Evolutionary conservation across 2,113 vertebrate species (phyloP).

Genomic region (Paracanthobrama guichenoti): DNA sequence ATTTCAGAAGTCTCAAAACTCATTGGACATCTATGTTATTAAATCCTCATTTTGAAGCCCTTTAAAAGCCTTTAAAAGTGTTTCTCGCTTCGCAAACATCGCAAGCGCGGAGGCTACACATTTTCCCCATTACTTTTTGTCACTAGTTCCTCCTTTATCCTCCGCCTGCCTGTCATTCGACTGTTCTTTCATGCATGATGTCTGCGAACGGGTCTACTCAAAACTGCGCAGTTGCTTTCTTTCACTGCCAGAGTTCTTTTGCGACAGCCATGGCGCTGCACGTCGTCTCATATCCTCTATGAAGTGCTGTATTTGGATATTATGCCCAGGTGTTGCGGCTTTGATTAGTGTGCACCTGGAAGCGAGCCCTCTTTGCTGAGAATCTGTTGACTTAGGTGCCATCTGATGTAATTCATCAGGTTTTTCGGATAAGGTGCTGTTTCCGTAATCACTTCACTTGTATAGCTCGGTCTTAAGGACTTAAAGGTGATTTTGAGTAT

Average conservation of each 20-base stretch:
- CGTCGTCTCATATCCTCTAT: slow-evolving; percentile 35
- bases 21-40: slow-evolving; percentile 1
- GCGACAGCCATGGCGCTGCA: background rate
- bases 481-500: slow-evolving; percentile 12
- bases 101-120: slow-evolving; percentile 1
- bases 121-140: slow-evolving; percentile 30
- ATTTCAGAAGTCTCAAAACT: slow-evolving; percentile 10
- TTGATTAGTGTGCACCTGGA: slow-evolving; percentile 54
- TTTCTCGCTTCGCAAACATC: slow-evolving; percentile 21
- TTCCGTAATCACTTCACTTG: slow-evolving; percentile 30
- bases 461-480: slow-evolving; percentile 28
- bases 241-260: slow-evolving; percentile 9
- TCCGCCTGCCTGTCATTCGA: slow-evolving; percentile 35
- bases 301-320: slow-evolving; percentile 49
- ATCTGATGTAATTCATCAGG: slow-evolving; percentile 39
- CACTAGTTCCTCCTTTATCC: slow-evolving; percentile 42
- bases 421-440: slow-evolving; percentile 28
- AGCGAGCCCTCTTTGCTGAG: slow-evolving; percentile 46
- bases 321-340: slow-evolving; percentile 50
- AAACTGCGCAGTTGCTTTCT: slow-evolving; percentile 52
- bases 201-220: slow-evolving; percentile 45
- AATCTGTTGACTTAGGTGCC: slow-evolving; percentile 40
- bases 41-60: slow-evolving; percentile 27
- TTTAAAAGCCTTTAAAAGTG: slow-evolving; percentile 53
- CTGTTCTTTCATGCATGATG: slow-evolving; percentile 32